Conservation (phyloP, 2,797 vertebrate genomes). For the Leptatherina wallacei region DNA sequence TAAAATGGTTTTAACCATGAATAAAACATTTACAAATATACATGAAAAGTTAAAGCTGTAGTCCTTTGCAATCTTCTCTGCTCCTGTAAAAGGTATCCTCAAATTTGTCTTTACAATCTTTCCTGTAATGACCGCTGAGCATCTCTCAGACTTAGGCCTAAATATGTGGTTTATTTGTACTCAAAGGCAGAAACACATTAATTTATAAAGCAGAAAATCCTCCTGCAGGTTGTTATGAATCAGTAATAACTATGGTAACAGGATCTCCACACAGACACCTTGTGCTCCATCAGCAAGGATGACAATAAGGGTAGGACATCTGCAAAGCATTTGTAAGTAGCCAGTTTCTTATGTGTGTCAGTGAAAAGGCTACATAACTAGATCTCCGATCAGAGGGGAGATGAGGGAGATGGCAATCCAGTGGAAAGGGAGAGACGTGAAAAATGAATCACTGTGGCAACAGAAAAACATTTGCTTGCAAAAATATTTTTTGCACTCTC, state of each 20-base stretch:
- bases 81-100: neutral
- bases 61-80: neutral
- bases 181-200: conserved; percentile 35
- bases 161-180: conserved; percentile 10
- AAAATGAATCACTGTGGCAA: neutral
- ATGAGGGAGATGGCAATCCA: conserved; percentile 15
- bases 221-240: conserved; percentile 40
- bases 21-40: neutral
- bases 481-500: neutral
- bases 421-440: neutral
- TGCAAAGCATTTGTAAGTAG: conserved; percentile 42
- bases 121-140: neutral
- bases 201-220: conserved; percentile 44
- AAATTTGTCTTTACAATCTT: neutral
- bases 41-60: neutral
- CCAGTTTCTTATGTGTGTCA: conserved; percentile 17
- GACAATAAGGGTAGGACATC: conserved; percentile 20
- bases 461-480: too few relatives aligned
- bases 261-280: conserved; percentile 53
- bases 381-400: conserved; percentile 16
- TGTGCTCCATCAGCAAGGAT: conserved; percentile 27
- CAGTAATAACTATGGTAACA: conserved; percentile 51
- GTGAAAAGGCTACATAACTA: conserved; percentile 43
- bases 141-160: conserved; percentile 8
- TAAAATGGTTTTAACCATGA: neutral